Percentiles rank a stretch among this genome's conserved stretches.
phyloP scores from a whole-genome alignment of 2,797 vertebrate genomes.

The Gymnoscopelus microlampas region DNA sequence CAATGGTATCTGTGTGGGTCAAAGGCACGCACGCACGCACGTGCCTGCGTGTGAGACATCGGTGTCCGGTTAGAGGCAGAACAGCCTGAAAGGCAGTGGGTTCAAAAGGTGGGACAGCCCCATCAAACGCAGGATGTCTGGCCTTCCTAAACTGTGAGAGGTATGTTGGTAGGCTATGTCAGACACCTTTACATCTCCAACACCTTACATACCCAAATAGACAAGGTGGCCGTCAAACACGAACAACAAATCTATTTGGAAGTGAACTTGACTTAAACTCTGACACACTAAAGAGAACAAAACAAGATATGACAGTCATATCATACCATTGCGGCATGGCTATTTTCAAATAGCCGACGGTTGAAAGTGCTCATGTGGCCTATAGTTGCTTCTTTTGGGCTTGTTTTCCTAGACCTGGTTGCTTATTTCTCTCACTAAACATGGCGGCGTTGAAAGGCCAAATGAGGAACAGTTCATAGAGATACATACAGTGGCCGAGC shows the following conservation, averaged over 20 bases:
- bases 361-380: too few species aligned
- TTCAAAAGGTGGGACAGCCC: too few species aligned
- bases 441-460: too few species aligned
- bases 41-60: conserved; percentile 4
- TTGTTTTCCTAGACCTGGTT: too few species aligned
- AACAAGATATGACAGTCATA: not conserved
- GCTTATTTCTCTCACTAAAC: too few species aligned
- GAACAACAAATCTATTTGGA: conserved; percentile 1
- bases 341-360: too few species aligned
- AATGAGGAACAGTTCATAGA: too few species aligned
- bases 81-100: too few species aligned
- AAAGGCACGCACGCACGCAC: too few species aligned
- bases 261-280: not conserved
- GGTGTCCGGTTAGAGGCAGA: not conserved
- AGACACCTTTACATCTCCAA: not conserved
- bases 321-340: not conserved
- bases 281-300: not conserved
- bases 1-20: conserved; percentile 10
- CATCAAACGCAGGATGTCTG: too few species aligned
- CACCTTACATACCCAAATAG: not conserved
- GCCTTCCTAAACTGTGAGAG: not conserved
- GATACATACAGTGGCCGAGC: too few species aligned
- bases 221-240: not conserved
- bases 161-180: not conserved
- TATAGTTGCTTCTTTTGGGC: too few species aligned